Base-by-base conservation (phyloP, 1,140 invertebrate genomes). In the Caerostris darwini region DNA sequence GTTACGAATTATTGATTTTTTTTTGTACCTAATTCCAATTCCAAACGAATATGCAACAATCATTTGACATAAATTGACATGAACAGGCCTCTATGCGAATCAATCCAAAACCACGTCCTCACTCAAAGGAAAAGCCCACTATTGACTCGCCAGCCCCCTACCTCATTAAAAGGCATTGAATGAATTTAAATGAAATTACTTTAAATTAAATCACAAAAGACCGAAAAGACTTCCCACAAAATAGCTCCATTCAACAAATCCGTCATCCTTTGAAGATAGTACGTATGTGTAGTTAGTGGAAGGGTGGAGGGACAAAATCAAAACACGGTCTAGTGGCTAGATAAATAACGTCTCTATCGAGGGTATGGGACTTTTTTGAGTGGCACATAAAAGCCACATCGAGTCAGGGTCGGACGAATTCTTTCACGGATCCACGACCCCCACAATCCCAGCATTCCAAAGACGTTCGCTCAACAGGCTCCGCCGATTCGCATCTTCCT, bases 351-450 rank as follows among this genome's bases (percentile, higher is more conserved):
- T 92, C 77, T 92, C 90, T 92, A 85, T 85, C 59, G 89, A 82
- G 89, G 89, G 58, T 64, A 82, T 58, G 89, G 69, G 89, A 82
- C 69, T 85, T 92, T 85, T 92, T 92, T 92, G 90, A 92, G 90
- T 92, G 90, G 90, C 90, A 92, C 81, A 92, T 85, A 92, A 92
- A 92, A 92, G 90, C 90, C 89, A 91, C 69, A 91, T 91, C 58
- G 89, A 82, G 89, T 81, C 89, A 91, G 89, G 89, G 89, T 81
- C 69, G 69, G 77, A 17, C 89, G 89, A 82, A 91, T 91, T 91
- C 89, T 82, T 91, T 91, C 89, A 91, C 89, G 89, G 89, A 91
- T 91, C 57, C 56, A 19, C 89, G 89, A 56, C 56, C 69, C 57
- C 50, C 71, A 71, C 69, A 91, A 91, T 91, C 89, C 89, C 56